These are phyloP conservation scores for Aleiodes alternator DNA, from an alignment of 2,888 invertebrate genomes.

Conservation along the genomic window DNA sequence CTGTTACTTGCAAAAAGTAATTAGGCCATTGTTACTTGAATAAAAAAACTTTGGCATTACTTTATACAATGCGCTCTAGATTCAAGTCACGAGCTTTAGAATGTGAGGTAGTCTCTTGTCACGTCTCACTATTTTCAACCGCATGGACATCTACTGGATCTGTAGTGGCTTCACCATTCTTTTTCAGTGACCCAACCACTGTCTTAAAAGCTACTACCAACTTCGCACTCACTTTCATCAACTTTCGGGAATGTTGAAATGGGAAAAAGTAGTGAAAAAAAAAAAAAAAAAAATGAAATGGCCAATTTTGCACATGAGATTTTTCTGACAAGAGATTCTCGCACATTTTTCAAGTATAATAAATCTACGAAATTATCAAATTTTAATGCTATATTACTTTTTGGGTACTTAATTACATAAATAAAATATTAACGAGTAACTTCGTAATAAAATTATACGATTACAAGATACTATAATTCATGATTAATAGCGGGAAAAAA, in stretches of 20 bases:
- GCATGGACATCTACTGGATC: constrained; percentile 26
- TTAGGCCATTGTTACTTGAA: constrained; percentile 54
- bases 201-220: constrained; percentile 34
- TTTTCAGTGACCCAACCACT: constrained; percentile 4
- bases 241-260: neutral
- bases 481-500: neutral
- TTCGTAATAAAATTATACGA: constrained; percentile 22
- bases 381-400: constrained; percentile 20
- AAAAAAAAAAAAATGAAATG: constrained; percentile 15
- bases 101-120: constrained; percentile 43
- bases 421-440: constrained; percentile 10
- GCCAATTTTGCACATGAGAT: constrained; percentile 2
- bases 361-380: constrained; percentile 15
- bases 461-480: constrained; percentile 31
- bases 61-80: constrained; percentile 55
- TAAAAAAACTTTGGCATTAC: constrained; percentile 47
- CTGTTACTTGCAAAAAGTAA: constrained; percentile 43
- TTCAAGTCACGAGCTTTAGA: constrained; percentile 54
- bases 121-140: constrained; percentile 40
- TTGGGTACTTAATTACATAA: constrained; percentile 39
- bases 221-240: constrained; percentile 22
- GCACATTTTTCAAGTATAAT: constrained; percentile 10
- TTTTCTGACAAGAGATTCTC: constrained; percentile 23
- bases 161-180: constrained; percentile 11
- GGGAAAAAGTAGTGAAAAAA: neutral